Evolutionary conservation across 2,113 vertebrate genomes (phyloP).

Genomic region (Platysteira castanea): DNA sequence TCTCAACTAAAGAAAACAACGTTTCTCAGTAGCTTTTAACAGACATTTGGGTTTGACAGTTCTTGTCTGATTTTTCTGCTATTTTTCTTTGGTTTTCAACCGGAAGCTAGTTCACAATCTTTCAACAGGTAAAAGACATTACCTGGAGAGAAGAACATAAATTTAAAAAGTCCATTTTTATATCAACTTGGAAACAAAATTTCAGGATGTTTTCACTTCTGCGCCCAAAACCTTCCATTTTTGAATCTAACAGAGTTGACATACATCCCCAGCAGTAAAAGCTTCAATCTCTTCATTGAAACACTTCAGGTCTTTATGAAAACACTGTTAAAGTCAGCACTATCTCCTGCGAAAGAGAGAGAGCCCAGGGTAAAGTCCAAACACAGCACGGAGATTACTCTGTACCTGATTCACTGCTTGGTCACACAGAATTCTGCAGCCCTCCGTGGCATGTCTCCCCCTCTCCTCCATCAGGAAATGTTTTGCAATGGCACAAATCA

Average conservation of each 20-base stretch:
- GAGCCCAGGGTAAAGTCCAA: not conserved
- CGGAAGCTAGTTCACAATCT: not conserved
- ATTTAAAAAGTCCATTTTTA: not conserved
- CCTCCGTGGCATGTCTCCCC: not conserved
- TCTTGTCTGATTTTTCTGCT: not conserved
- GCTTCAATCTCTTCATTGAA: not conserved
- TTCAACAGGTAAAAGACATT: not conserved
- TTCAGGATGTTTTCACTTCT: not conserved
- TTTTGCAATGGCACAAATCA: slow-evolving; percentile 4
- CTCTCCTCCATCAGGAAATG: not conserved
- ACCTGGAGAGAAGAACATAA: not conserved
- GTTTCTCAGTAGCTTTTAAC: not conserved
- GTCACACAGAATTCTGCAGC: not conserved
- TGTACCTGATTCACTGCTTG: not conserved
- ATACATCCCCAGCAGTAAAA: not conserved
- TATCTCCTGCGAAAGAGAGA: not conserved
- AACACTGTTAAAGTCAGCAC: not conserved
- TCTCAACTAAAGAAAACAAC: not conserved
- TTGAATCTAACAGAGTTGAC: not conserved
- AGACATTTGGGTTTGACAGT: not conserved
- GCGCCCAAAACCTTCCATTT: not conserved
- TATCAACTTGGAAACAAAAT: not conserved
- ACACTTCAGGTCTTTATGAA: not conserved
- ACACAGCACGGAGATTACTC: not conserved
- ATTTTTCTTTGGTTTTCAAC: not conserved